Evolutionary conservation across 2,113 vertebrate genomes (phyloP), one percentile per base, ranked within the genome.

Genomic region (Sisor rabdophorus): DNA sequence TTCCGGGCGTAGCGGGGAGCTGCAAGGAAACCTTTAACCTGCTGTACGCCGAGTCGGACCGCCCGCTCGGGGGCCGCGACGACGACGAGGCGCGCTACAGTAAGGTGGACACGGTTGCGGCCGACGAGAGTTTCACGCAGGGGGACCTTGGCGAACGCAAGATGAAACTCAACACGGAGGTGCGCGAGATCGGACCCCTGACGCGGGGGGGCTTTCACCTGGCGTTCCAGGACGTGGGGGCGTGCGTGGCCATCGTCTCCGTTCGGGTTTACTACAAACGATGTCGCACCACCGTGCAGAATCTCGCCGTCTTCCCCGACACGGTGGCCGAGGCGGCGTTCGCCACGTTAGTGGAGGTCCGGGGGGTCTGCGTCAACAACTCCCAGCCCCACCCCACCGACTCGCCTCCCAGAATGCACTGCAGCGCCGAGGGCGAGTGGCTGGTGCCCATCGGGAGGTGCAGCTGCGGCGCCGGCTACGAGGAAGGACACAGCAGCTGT

Each of bases 11-110:
- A 54, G 92, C 85, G 0, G 95, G 95, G 52, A 97, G 94, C 74
- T 99, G 97, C 90, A 99, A 98, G 85, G 97, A 99, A 91, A 99
- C 97, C 17, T 99, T 99, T 87, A 99, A 99, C 77, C 90, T 98
- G 28, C 95, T 97, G 77, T 99, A 97, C 0, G 83, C 91, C 0
- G 97, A 99, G 83, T 90, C 95, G 0, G 95, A 99, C 87, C 79
- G 89, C 0, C 94, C 96, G 79, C 86, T 96, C 50, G 94, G 93
- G 54, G 94, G 94, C 1, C 89, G 78, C 0, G 88, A 90, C 0
- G 80, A 92, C 13, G 85, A 60, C 0, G 93, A 95, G 85, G 91
- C 88, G 81, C 91, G 92, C 75, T 94, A 95, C 88, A 93, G 88
- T 85, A 98, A 99, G 84, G 95, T 98, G 0, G 97, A 98, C 91